These are phyloP conservation scores for Eriocheir sinensis DNA, from an alignment of 1,140 invertebrate species.

Conservation along the genomic window DNA sequence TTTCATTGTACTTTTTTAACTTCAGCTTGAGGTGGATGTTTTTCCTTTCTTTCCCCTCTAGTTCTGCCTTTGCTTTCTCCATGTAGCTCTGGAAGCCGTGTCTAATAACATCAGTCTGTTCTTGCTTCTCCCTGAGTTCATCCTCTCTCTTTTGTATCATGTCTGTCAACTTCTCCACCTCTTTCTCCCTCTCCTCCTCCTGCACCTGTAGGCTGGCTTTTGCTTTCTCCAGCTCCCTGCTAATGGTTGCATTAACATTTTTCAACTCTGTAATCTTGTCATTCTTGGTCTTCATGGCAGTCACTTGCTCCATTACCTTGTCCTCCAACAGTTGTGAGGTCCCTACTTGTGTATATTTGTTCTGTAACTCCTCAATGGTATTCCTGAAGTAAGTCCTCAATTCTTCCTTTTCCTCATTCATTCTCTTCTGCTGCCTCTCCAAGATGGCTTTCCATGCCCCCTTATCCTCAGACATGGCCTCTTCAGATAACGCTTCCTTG, in stretches of 20 bases:
- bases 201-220: neutral
- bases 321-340: slow-evolving; percentile 19
- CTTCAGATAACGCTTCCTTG: neutral
- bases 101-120: slow-evolving; percentile 47
- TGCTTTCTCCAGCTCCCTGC: slow-evolving; percentile 14
- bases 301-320: slow-evolving; percentile 51
- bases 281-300: neutral
- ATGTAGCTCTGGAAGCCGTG: slow-evolving; percentile 37
- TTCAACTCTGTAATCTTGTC: slow-evolving; percentile 49
- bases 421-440: slow-evolving; percentile 43
- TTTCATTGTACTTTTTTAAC: slow-evolving; percentile 32
- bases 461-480: neutral
- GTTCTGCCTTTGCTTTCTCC: neutral
- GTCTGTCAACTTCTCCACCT: slow-evolving; percentile 56
- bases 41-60: neutral
- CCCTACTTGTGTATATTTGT: slow-evolving; percentile 29
- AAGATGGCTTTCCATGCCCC: slow-evolving; percentile 31
- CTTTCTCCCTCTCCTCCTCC: slow-evolving; percentile 43
- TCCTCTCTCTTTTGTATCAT: slow-evolving; percentile 56
- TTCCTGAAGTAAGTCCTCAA: slow-evolving; percentile 39
- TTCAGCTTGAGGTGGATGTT: slow-evolving; percentile 50
- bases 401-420: slow-evolving; percentile 58
- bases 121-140: slow-evolving; percentile 63
- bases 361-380: slow-evolving; percentile 40
- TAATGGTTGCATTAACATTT: neutral